Conservation (phyloP, 2,113 vertebrate genomes). For the Platysteira castanea region DNA sequence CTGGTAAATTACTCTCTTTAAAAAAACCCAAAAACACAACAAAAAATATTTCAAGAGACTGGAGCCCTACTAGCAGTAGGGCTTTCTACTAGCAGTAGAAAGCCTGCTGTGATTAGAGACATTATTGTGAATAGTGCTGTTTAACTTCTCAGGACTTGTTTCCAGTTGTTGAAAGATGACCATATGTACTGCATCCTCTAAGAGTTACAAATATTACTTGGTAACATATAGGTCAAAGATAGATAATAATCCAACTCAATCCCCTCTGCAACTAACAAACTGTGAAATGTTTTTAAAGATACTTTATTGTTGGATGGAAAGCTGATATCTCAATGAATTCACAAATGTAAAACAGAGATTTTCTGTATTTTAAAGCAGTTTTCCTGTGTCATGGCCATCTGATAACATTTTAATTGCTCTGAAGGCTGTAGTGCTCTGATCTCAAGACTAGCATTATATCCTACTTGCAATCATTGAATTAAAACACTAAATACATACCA, state of each 20-base stretch:
- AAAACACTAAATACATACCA: neutral
- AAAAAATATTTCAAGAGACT: neutral
- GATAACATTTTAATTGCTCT: conserved; percentile 15
- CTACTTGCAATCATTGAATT: neutral
- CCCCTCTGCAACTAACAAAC: neutral
- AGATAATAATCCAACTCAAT: neutral
- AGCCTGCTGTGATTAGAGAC: neutral
- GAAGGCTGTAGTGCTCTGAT: neutral
- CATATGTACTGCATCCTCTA: neutral
- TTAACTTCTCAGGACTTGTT: neutral
- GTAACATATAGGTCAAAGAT: neutral
- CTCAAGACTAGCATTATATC: neutral
- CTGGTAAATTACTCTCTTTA: neutral
- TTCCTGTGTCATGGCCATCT: neutral
- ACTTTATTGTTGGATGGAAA: neutral
- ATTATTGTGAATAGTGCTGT: neutral
- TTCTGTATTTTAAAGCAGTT: neutral
- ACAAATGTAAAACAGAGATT: neutral
- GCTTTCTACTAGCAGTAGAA: neutral
- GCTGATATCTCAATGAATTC: neutral
- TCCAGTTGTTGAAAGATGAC: neutral
- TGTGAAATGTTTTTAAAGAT: neutral
- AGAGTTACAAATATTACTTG: neutral
- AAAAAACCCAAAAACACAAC: neutral
- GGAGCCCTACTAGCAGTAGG: neutral